phyloP scores from a whole-genome alignment of 2,797 vertebrate genomes.

The Fundulus diaphanus region DNA sequence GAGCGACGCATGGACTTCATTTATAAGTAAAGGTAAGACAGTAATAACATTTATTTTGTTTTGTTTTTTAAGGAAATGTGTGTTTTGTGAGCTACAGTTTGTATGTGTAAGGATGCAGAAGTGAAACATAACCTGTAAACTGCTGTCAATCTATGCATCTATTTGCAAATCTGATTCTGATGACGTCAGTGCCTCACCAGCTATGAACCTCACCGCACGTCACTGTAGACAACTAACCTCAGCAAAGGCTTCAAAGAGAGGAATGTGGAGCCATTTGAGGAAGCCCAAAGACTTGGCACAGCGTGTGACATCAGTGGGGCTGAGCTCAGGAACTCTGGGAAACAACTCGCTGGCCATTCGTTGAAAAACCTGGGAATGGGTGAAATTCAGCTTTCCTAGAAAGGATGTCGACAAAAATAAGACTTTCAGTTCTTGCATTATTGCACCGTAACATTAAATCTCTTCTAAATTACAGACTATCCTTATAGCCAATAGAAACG shows the following conservation, averaged over 20 bases:
- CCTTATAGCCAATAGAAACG: neutral
- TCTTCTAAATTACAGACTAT: neutral
- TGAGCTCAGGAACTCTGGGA: conserved; percentile 75
- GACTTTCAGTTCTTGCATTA: neutral
- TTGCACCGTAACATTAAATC: neutral
- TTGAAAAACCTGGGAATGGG: conserved; percentile 88
- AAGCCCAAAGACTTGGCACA: conserved; percentile 87
- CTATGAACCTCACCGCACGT: too few species aligned
- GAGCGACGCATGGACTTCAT: too few species aligned
- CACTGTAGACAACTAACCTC: conserved; percentile 86
- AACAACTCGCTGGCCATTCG: conserved; percentile 85
- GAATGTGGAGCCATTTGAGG: conserved; percentile 89
- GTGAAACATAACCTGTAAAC: too few species aligned
- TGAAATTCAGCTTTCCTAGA: conserved; percentile 90
- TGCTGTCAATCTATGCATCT: too few species aligned
- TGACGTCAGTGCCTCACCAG: too few species aligned
- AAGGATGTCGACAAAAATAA: conserved; percentile 20
- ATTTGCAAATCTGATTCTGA: too few species aligned
- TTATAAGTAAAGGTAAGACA: too few species aligned
- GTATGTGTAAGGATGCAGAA: too few species aligned
- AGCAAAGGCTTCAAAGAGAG: conserved; percentile 87
- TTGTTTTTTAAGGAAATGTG: too few species aligned
- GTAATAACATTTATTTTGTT: too few species aligned
- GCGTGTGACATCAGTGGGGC: conserved; percentile 73
- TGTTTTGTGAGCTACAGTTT: too few species aligned